Percentiles rank a stretch among this genome's conserved stretches.
phyloP scores from a whole-genome alignment of 2,113 vertebrate genomes.

The Syngnathus scovelli region DNA sequence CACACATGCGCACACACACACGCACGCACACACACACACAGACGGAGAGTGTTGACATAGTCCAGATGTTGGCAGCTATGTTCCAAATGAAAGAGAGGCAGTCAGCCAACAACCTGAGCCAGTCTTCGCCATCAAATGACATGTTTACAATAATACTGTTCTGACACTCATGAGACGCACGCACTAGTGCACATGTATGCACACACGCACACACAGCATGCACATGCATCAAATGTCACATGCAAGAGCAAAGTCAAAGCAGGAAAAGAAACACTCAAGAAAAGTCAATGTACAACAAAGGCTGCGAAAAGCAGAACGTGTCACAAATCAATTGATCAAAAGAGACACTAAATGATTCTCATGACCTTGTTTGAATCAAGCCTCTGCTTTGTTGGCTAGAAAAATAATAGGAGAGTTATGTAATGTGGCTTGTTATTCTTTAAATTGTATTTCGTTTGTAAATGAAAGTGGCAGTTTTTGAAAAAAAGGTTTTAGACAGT shows the following conservation, averaged over 20 bases:
- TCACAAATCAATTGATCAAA: conserved; percentile 40
- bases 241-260: conserved; percentile 33
- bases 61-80: conserved; percentile 78
- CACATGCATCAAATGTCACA: neutral
- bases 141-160: conserved; percentile 77
- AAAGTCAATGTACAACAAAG: conserved; percentile 51
- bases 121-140: conserved; percentile 73
- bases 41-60: conserved; percentile 72
- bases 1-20: conserved; percentile 1
- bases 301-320: conserved; percentile 15
- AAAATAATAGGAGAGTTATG: conserved; percentile 50
- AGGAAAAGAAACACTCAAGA: conserved; percentile 52
- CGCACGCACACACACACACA: conserved; percentile 24
- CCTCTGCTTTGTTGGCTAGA: conserved; percentile 33
- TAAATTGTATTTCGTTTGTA: no score
- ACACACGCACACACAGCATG: conserved; percentile 16
- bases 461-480: no score
- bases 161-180: conserved; percentile 59
- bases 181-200: conserved; percentile 25
- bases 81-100: conserved; percentile 74
- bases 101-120: conserved; percentile 74
- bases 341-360: conserved; percentile 43
- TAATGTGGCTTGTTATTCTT: conserved; percentile 43
- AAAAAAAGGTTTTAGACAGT: no score
- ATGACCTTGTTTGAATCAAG: conserved; percentile 57